Evolutionary conservation across 2,113 vertebrate genomes (phyloP).

Genomic region (Brachyistius frenatus): DNA sequence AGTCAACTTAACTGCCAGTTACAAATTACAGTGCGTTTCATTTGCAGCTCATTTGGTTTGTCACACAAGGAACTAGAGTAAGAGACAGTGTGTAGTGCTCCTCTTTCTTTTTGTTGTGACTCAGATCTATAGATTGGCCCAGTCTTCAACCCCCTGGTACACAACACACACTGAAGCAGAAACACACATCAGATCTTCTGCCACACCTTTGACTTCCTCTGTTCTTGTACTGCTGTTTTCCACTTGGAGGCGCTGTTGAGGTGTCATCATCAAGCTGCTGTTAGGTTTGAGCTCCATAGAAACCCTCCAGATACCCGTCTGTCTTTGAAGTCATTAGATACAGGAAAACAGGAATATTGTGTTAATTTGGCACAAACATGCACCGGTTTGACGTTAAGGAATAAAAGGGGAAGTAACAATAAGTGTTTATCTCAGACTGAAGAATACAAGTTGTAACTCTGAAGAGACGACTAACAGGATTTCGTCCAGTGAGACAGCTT

Average conservation of each 20-base stretch:
- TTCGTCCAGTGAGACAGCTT: not conserved
- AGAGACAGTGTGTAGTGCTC: no score
- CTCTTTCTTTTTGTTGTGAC: not conserved
- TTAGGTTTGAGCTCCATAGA: not conserved
- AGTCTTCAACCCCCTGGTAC: not conserved
- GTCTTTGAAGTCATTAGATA: not conserved
- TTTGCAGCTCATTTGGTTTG: not conserved
- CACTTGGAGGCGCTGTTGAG: constrained; percentile 77
- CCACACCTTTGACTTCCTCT: not conserved
- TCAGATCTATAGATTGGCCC: not conserved
- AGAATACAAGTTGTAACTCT: not conserved
- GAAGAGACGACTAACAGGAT: not conserved
- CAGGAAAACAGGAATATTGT: not conserved
- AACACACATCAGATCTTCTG: not conserved
- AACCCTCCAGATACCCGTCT: not conserved
- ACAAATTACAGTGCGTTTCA: no score
- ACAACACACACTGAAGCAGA: not conserved
- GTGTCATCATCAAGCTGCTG: constrained; percentile 5
- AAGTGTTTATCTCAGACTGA: not conserved
- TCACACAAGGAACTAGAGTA: not conserved
- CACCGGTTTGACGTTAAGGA: not conserved
- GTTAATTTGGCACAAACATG: not conserved
- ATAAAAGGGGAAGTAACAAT: constrained; percentile 3
- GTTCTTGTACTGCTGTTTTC: constrained; percentile 37
- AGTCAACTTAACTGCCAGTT: not conserved